Evolutionary conservation across 2,113 vertebrate species (phyloP), one percentile per base, ranked within the genome.

Genomic region (Podilymbus podiceps): DNA sequence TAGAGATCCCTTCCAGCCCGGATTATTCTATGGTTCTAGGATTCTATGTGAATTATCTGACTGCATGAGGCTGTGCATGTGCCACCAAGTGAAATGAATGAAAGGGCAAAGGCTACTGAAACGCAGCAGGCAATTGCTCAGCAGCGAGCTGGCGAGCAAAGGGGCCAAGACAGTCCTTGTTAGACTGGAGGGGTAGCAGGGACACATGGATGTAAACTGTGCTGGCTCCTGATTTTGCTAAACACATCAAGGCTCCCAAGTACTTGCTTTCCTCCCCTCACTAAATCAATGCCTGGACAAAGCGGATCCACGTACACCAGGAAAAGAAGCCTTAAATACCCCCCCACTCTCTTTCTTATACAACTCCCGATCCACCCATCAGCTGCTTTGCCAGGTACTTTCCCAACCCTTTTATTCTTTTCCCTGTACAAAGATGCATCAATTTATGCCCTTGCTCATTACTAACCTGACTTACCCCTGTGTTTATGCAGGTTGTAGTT

Each of bases 401-500:
- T 74, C 56, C 18, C 47, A 46, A 4, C 6, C 27, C 4, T 85
- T 89, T 76, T 5, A 50, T 66, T 87, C 44, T 46, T 20, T 49
- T 69, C n/a, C 30, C 44, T 52, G 5, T 24, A 67, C 40, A 83
- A 92, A 83, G 72, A 44, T n/a, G 15, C 28, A 81, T 56, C 71
- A 46, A 23, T 93, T 88, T 79, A 76, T 62, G 49, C 53, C 62
- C 58, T 71, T 88, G 55, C 28, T 88, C 53, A 46, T 85, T 66
- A 69, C 50, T 42, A 60, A 46, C n/a, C 55, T 96, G 85, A 71
- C 87, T 72, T 85, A 73, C 85, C 75, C 59, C 66, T 47, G 55
- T 88, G 75, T 83, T 93, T 91, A 91, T 73, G 44, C 31, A 79
- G 75, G 47, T 79, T 83, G 78, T 16, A 82, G 58, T 71, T 91